Evolutionary conservation across 37 sponge, comb jelly and placozoan genomes (phyloP).

Genomic region (Oopsacas minuta): DNA sequence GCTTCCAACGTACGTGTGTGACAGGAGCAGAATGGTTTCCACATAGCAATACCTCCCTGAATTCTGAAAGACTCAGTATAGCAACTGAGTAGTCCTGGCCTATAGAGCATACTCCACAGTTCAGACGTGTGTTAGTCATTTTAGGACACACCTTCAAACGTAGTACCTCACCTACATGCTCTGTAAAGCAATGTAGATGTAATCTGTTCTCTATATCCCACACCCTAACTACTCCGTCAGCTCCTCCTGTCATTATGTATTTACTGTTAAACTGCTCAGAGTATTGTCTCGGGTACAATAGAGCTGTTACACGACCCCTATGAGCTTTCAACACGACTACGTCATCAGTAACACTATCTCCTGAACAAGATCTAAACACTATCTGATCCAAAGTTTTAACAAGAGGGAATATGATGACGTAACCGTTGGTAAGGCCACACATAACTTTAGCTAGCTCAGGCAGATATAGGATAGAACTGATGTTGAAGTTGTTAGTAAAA

Average conservation of each 20-base stretch:
- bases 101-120: constrained; percentile 65
- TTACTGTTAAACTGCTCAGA: constrained; percentile 42
- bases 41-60: background rate
- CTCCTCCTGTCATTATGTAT: constrained; percentile 61
- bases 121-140: constrained; percentile 27
- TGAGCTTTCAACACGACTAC: constrained; percentile 46
- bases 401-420: constrained; percentile 2
- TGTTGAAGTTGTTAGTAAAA: background rate
- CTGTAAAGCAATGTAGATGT: constrained; percentile 58
- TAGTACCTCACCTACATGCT: constrained; percentile 61
- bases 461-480: background rate
- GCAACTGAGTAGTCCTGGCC: constrained; percentile 80
- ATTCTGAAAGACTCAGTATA: constrained; percentile 55
- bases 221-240: constrained; percentile 77
- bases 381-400: background rate
- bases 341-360: background rate
- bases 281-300: constrained; percentile 60
- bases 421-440: constrained; percentile 9
- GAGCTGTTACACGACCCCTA: constrained; percentile 41
- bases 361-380: background rate
- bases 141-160: constrained; percentile 52
- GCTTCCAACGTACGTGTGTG: constrained; percentile 42
- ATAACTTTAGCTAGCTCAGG: background rate
- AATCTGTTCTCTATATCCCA: constrained; percentile 66
- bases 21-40: background rate